Evolutionary conservation across 2,113 vertebrate species (phyloP), one percentile per base, ranked within the genome.

Genomic region (Eclectus roratus): DNA sequence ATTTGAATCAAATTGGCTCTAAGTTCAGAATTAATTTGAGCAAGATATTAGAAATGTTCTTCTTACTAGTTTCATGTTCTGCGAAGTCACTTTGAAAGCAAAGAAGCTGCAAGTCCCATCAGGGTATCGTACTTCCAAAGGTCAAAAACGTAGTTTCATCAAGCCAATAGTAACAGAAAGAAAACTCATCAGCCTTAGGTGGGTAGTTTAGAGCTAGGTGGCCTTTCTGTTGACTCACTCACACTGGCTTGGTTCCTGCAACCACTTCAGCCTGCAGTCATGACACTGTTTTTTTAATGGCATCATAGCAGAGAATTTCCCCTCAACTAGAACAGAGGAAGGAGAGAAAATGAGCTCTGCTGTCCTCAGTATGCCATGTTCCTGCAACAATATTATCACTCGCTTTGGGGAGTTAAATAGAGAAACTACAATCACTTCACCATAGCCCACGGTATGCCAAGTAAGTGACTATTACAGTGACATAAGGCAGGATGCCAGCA

Each of bases 111-210:
- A 27, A 66, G 63, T 58, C 31, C 43, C 43, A 16, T 1, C 21
- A 76, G 68, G 76, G 17, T 39, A 33, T 33, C 6, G 6, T 7
- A 31, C 28, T 58, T 71, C 24, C 70, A 27, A 10, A 87, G 41
- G 65, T 64, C 76, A 66, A 73, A 69, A 80, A 8, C 3, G 58
- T 86, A 39, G 13, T 29, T 77, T 16, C 61, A 43, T 20, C 35
- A 46, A 50, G 53, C 15, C 47, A 28, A 0, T 0, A 33, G 7
- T 6, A 4, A 10, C 2, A 58, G 43, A 41, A 31, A 35, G 66
- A 61, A 91, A 84, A 39, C 13, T 55, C 35, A 17, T 11, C 43
- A 66, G 25, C 29, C 46, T 46, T 41, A 60, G 37, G 33, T 63
- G n/a, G 8, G 16, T 9, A 14, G 5, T 17, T 58, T 33, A 33